Base-by-base conservation (phyloP, 2,888 invertebrate genomes). In the Exephanes ischioxanthus region DNA sequence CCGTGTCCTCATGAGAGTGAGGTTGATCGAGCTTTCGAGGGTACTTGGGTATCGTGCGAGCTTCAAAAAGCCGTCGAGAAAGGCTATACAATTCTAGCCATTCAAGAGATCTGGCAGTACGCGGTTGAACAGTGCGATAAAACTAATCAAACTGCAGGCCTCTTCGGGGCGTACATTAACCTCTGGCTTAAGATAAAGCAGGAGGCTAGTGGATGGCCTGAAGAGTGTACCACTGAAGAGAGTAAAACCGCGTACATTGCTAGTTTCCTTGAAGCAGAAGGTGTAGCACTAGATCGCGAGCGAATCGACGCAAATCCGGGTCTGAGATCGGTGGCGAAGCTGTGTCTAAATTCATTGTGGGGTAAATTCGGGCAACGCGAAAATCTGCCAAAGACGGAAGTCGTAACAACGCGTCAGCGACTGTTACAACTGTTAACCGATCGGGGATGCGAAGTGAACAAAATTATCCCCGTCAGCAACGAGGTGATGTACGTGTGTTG, bases 41-140 rank as follows among this genome's bases (percentile, higher is more conserved):
- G 92, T 0, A 92, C 92, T 0, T 93, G 91, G 91, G 88, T 91
- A 55, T 89, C 90, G 9, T 89, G 90, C 30, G 92, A 92, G 26
- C 26, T 84, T 67, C 93, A 5, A 48, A 87, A 67, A 88, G 85
- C 91, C 6, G 86, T 87, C 48, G 91, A 92, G 84, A 89, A 92
- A 11, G 58, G 58, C 2, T 73, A 73, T 16, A 16, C 19, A 9
- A 5, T 73, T 0, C 1, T 73, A 2, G 14, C 22, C 4, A 11
- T 75, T 5, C 14, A 9, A 92, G 91, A 70, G 30, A 70, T 70
- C 16, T 70, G 70, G 90, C 87, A 91, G 73, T 93, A 91, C 78
- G 41, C 87, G 14, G 71, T 87, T 33, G 82, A 80, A 0, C 86
- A 88, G 72, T 88, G 89, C 66, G 37, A 88, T 68, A 55, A 11